phyloP scores from a whole-genome alignment of 2,113 vertebrate genomes.

The Chloropsis hardwickii region DNA sequence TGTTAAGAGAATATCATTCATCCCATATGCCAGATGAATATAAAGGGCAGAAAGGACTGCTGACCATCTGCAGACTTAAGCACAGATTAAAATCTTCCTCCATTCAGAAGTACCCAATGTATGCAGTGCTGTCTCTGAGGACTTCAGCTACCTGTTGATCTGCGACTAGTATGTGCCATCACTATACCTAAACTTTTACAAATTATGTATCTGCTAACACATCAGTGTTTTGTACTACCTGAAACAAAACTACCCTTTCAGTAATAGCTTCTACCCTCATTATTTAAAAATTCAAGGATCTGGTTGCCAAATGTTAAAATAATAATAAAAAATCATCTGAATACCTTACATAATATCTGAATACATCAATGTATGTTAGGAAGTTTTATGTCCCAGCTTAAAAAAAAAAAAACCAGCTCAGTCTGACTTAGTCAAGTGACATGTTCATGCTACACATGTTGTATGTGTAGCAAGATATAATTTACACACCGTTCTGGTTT shows the following conservation, averaged over 20 bases:
- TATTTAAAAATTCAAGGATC: neutral
- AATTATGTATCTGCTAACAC: neutral
- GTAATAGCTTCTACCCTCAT: neutral
- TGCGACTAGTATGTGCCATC: neutral
- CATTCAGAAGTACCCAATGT: neutral
- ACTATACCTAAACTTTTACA: neutral
- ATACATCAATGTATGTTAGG: neutral
- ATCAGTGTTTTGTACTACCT: neutral
- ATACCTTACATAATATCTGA: neutral
- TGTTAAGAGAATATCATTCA: neutral
- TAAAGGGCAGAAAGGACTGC: neutral
- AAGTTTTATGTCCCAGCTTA: neutral
- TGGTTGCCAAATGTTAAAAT: neutral
- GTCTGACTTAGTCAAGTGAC: neutral
- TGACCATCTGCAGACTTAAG: neutral
- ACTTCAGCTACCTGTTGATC: neutral
- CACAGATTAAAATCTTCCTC: neutral
- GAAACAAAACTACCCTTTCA: neutral
- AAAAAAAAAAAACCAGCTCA: neutral
- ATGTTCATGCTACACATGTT: neutral
- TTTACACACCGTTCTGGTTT: neutral
- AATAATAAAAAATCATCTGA: neutral
- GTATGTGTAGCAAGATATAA: neutral
- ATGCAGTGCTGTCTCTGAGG: neutral
- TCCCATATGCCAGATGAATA: neutral